phyloP scores from a whole-genome alignment of 2,113 vertebrate species.

The Macrotus californicus region DNA sequence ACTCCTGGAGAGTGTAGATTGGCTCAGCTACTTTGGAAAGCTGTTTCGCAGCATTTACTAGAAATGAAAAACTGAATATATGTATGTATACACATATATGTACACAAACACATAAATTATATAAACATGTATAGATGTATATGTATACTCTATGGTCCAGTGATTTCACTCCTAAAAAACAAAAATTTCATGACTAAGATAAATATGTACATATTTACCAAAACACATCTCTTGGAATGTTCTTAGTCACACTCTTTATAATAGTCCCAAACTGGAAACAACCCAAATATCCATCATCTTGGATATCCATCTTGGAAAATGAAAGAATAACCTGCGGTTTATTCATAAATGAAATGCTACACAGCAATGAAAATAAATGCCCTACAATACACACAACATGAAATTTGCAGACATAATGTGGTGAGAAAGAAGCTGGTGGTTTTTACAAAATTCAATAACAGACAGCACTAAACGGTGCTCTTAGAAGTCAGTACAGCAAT shows the following conservation, averaged over 20 bases:
- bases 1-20: neutral
- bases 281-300: neutral
- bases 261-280: neutral
- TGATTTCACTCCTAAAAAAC: neutral
- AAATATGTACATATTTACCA: neutral
- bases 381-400: neutral
- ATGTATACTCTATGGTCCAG: neutral
- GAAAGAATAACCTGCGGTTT: neutral
- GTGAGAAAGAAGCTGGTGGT: neutral
- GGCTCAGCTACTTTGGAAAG: conserved; percentile 14
- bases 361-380: conserved; percentile 8
- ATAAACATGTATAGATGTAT: neutral
- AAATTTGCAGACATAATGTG: neutral
- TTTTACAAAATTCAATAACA: neutral
- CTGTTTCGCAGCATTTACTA: neutral
- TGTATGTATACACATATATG: neutral
- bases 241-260: neutral
- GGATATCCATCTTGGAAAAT: neutral
- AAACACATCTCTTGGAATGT: neutral
- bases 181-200: neutral
- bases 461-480: neutral
- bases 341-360: neutral
- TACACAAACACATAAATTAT: neutral
- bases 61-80: neutral
- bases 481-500: neutral